Evolutionary conservation across 1,140 invertebrate species (phyloP), one percentile per base, ranked within the genome.

Genomic region (Chionoecetes opilio): DNA sequence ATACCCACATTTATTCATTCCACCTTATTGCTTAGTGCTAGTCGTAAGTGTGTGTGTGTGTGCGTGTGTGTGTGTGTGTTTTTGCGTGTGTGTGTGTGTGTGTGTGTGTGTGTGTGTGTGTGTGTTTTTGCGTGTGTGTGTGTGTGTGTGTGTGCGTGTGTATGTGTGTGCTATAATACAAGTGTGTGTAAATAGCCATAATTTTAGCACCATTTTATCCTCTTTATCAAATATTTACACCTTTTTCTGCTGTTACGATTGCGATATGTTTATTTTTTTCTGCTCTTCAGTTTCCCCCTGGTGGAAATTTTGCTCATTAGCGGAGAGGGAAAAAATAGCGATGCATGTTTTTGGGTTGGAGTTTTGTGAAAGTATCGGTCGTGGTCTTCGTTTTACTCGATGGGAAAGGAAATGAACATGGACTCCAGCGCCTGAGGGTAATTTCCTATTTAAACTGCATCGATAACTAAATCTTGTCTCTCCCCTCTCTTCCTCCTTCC

Each of bases 401-500:
- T 75, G 21, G 63, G 63, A 75, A n/a, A 75, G 63, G 63, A 75
- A 75, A 75, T 75, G 63, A 75, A 75, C 21, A 75, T 75, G 63
- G 63, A 75, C 63, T 26, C 63, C 63, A n/a, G 21, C 26, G 63
- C 63, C 63, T 75, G 63, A 75, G 63, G 63, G 63, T 75, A 75
- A 75, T 75, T 75, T 75, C 63, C 63, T 75, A 75, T 75, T 75
- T 75, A 75, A 75, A 75, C 63, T 75, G 63, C 63, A 75, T 75
- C 63, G 63, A 75, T 75, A 75, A 75, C 63, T n/a, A 75, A 75
- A 75, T 75, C 63, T 75, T 75, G 11, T 75, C 63, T 75, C 63
- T n/a, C 63, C n/a, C 63, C 21, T 26, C n/a, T 26, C 21, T 21
- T n/a, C 21, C 21, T 26, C n/a, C n/a, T n/a, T 26, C n/a, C n/a